Evolutionary conservation across 2,797 vertebrate species (phyloP).

Genomic region (Molossus alvarezi): DNA sequence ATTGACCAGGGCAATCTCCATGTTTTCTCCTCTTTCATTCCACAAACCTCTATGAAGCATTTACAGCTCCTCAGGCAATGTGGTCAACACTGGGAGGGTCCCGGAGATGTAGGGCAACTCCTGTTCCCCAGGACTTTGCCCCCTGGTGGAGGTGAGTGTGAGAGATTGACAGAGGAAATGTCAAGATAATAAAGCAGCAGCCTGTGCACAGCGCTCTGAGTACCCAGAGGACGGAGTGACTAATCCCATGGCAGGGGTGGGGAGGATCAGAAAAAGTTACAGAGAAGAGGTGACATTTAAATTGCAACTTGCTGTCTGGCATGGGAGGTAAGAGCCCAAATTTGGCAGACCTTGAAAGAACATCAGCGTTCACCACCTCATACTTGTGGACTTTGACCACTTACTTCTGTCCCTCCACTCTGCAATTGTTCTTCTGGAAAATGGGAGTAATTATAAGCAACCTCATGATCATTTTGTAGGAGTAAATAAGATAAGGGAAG

Average conservation of each 20-base stretch:
- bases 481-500: neutral
- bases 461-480: neutral
- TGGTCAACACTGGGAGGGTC: neutral
- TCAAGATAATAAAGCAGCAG: neutral
- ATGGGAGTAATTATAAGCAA: neutral
- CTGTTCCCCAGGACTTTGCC: neutral
- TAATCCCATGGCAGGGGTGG: slow-evolving; percentile 41
- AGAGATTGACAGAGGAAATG: slow-evolving; percentile 49
- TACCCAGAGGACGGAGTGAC: slow-evolving; percentile 45
- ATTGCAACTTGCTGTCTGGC: slow-evolving; percentile 62
- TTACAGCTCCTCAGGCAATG: neutral
- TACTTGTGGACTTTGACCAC: neutral
- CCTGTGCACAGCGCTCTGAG: neutral
- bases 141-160: neutral
- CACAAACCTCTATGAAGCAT: neutral
- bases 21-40: neutral
- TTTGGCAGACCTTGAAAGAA: slow-evolving; percentile 46
- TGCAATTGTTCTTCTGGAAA: slow-evolving; percentile 33
- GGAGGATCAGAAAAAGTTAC: slow-evolving; percentile 73
- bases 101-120: neutral
- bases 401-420: neutral
- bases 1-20: too few species aligned
- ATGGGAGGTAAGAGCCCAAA: slow-evolving; percentile 19
- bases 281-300: slow-evolving; percentile 75
- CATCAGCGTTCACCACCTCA: neutral